Conservation (phyloP, 30 jellyfish, hydroid and myxozoan genomes). For the Hydractinia symbiolongicarpus region DNA sequence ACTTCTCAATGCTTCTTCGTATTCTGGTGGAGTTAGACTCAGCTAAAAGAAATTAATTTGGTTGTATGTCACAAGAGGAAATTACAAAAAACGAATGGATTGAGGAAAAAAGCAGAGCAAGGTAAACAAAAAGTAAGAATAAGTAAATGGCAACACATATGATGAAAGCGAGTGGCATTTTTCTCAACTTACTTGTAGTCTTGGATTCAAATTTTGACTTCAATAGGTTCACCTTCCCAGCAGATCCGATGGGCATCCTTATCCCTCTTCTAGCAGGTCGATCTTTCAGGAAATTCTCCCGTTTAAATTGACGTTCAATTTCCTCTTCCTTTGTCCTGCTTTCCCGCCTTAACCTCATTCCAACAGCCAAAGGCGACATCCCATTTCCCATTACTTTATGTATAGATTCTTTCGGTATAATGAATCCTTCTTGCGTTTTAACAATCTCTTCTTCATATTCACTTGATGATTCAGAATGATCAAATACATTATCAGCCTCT, state of each 20-base stretch:
- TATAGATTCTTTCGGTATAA: constrained; percentile 31
- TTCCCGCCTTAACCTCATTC: constrained; percentile 7
- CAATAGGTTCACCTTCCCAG: constrained; percentile 35
- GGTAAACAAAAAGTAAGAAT: too few species aligned
- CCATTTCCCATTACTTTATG: background rate
- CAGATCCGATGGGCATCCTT: constrained; percentile 35
- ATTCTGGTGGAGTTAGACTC: background rate
- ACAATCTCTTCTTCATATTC: constrained; percentile 28
- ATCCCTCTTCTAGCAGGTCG: constrained; percentile 28
- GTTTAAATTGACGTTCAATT: constrained; percentile 27
- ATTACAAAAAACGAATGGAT: too few species aligned
- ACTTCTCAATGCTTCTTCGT: constrained; percentile 12
- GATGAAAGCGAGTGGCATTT: too few species aligned
- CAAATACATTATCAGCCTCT: background rate
- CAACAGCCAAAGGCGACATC: background rate
- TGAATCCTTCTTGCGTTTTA: constrained; percentile 35
- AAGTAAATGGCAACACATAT: too few species aligned
- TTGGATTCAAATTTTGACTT: constrained; percentile 16
- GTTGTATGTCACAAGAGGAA: too few species aligned
- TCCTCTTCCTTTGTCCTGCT: constrained; percentile 19
- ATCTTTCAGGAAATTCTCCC: constrained; percentile 32
- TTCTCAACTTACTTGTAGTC: constrained; percentile 8
- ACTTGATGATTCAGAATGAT: constrained; percentile 22
- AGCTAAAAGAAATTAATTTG: too few species aligned
- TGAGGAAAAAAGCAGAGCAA: too few species aligned